Conservation (phyloP, 2,888 invertebrate species). For the Pterostichus niger region DNA sequence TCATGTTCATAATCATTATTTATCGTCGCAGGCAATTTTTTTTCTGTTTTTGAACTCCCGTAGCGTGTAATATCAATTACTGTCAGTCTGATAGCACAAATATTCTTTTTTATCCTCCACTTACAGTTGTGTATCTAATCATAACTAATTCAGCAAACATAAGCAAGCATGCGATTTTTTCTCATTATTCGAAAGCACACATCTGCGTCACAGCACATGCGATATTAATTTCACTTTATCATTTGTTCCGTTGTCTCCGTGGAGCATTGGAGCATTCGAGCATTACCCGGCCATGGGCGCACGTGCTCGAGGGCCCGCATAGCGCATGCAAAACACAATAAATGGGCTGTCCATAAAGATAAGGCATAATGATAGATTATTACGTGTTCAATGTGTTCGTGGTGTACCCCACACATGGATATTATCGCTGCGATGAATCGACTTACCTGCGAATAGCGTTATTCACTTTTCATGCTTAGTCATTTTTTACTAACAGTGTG, state of each 20-base stretch:
- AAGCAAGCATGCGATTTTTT: conserved; percentile 29
- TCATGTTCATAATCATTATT: conserved; percentile 12
- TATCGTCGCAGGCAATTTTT: not conserved
- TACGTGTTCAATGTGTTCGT: conserved; percentile 56
- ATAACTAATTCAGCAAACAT: conserved; percentile 20
- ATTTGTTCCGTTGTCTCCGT: conserved; percentile 25
- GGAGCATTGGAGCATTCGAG: not conserved
- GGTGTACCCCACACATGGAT: conserved; percentile 30
- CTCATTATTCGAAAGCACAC: conserved; percentile 23
- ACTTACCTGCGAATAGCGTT: conserved; percentile 19
- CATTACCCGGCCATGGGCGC: conserved; percentile 24
- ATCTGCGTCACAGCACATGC: conserved; percentile 36
- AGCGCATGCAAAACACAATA: conserved; percentile 53
- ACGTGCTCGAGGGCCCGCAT: conserved; percentile 20
- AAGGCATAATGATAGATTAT: conserved; percentile 64
- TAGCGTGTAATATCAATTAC: conserved; percentile 18
- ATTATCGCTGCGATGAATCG: conserved; percentile 8
- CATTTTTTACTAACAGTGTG: conserved; percentile 39
- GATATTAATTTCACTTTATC: conserved; percentile 56
- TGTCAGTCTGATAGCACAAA: conserved; percentile 19
- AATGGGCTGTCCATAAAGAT: conserved; percentile 59
- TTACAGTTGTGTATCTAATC: conserved; percentile 7
- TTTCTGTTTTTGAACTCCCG: conserved; percentile 7
- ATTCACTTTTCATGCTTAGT: conserved; percentile 50
- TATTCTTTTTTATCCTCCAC: conserved; percentile 6